Evolutionary conservation across 2,113 vertebrate genomes (phyloP).

Genomic region (Rostratula benghalensis): DNA sequence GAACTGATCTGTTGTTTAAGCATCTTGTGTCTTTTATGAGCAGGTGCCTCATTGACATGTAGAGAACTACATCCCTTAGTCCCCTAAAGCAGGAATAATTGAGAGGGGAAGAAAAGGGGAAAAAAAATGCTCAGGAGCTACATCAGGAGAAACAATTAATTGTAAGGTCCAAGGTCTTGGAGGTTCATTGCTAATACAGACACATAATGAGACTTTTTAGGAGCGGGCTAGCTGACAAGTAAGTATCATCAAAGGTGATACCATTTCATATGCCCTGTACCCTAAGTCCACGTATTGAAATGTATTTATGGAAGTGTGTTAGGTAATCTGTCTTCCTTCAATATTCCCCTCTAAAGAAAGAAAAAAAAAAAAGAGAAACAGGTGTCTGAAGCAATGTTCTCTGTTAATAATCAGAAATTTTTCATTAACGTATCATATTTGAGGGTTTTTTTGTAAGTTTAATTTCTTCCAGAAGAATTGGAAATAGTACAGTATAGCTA

Average conservation of each 20-base stretch:
- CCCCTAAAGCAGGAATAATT: neutral
- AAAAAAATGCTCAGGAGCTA: neutral
- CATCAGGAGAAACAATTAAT: neutral
- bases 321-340: neutral
- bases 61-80: neutral
- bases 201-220: neutral
- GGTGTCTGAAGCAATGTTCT: neutral
- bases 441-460: neutral
- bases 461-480: neutral
- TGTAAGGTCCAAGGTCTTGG: neutral
- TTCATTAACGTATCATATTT: neutral
- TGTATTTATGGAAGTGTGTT: neutral
- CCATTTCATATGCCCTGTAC: neutral
- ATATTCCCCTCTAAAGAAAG: neutral
- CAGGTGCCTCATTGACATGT: neutral
- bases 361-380: neutral
- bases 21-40: neutral
- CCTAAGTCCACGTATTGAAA: neutral
- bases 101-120: neutral
- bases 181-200: neutral
- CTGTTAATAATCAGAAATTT: neutral
- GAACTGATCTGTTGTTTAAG: neutral
- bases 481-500: neutral
- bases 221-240: neutral
- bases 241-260: neutral